Conservation (phyloP, 2,797 vertebrate species). For the Paramormyrops hopkinsi region DNA sequence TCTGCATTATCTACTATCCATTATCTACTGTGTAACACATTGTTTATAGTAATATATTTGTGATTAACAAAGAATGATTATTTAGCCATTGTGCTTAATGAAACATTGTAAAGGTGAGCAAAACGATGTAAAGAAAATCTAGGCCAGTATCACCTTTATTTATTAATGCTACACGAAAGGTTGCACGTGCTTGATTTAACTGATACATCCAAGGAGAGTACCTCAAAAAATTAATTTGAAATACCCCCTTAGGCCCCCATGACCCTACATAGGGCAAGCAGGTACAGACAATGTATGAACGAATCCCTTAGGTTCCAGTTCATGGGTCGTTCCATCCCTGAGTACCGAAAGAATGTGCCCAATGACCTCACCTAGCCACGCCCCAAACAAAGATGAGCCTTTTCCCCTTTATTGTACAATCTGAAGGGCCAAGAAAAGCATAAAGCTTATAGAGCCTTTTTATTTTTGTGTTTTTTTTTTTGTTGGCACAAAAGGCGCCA, state of each 20-base stretch:
- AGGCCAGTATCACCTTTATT: background rate
- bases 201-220: background rate
- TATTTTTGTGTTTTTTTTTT: background rate
- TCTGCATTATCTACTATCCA: background rate
- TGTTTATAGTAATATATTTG: background rate
- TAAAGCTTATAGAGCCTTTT: background rate
- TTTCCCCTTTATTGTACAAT: background rate
- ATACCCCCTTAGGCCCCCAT: background rate
- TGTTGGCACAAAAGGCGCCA: background rate
- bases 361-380: constrained; percentile 38
- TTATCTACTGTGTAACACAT: background rate
- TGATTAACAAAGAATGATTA: background rate
- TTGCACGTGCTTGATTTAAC: background rate
- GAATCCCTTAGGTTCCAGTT: constrained; percentile 18
- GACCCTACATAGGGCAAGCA: background rate
- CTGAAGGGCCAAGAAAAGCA: background rate
- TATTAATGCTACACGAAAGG: background rate
- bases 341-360: background rate
- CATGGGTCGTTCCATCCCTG: constrained; percentile 17
- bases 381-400: constrained; percentile 14
- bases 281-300: background rate
- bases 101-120: background rate
- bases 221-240: background rate
- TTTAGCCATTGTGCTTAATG: background rate
- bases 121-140: background rate